Percentiles rank a stretch among this genome's conserved stretches.
phyloP scores from a whole-genome alignment of 1,140 invertebrate genomes.

The Polyergus mexicanus region DNA sequence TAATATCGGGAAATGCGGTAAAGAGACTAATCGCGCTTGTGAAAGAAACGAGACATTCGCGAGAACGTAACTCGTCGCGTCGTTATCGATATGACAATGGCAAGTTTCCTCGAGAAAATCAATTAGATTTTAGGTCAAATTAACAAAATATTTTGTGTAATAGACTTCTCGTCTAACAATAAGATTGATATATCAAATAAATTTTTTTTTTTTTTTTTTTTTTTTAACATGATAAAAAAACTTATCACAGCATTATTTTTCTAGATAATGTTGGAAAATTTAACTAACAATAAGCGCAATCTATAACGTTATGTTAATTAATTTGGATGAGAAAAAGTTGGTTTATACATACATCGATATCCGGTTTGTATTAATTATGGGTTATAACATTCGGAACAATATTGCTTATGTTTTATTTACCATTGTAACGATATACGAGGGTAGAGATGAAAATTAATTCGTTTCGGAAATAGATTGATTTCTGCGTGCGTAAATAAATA shows the following conservation, averaged over 20 bases:
- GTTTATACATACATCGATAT: not conserved
- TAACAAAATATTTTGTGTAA: not conserved
- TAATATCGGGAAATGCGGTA: not conserved
- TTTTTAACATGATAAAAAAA: not conserved
- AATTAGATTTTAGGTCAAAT: not conserved
- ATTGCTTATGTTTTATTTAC: conserved; percentile 26
- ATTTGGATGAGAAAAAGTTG: conserved; percentile 8
- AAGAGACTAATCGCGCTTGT: not conserved
- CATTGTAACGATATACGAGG: not conserved
- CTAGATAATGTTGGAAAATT: not conserved
- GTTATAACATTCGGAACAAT: conserved; percentile 30
- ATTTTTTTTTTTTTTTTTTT: not conserved
- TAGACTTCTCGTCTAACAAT: not conserved
- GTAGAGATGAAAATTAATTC: conserved; percentile 44
- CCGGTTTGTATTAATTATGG: conserved; percentile 6
- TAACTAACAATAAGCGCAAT: not conserved
- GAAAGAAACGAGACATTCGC: not conserved
- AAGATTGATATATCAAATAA: not conserved
- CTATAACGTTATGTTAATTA: conserved; percentile 36
- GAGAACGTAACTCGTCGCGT: not conserved
- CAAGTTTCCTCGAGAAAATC: not conserved
- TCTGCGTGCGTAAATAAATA: conserved; percentile 45
- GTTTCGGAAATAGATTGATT: conserved; percentile 53
- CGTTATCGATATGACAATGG: not conserved
- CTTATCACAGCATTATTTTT: not conserved